phyloP scores from a whole-genome alignment of 2,797 vertebrate genomes.

The Enoplosus armatus region DNA sequence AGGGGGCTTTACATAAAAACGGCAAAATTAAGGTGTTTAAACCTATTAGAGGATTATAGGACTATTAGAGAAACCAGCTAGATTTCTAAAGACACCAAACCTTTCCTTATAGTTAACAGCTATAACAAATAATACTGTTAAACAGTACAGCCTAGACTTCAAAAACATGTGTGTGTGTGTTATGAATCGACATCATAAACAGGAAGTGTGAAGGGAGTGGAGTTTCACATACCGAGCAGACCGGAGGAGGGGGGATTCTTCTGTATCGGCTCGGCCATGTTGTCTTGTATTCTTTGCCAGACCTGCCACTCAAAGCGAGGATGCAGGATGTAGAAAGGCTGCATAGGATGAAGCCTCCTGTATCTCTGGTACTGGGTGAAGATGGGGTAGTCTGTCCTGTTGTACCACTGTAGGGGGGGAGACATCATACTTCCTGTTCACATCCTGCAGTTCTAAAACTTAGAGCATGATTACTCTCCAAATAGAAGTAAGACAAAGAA shows the following conservation, averaged over 20 bases:
- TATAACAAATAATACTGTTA: no score
- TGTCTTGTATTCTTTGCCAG: conserved; percentile 86
- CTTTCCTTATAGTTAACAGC: no score
- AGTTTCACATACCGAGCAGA: conserved; percentile 76
- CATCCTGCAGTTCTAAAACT: no score
- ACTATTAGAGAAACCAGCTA: no score
- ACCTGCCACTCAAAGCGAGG: conserved; percentile 86
- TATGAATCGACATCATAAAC: neutral
- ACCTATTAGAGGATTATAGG: no score
- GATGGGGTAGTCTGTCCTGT: conserved; percentile 87
- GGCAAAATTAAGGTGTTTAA: no score
- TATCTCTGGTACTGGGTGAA: conserved; percentile 86
- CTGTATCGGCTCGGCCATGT: conserved; percentile 87
- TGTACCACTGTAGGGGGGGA: conserved; percentile 82
- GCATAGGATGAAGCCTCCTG: conserved; percentile 83
- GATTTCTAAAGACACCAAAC: no score
- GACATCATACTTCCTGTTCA: no score
- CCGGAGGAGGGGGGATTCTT: conserved; percentile 89
- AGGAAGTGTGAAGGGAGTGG: neutral
- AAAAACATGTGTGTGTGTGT: neutral
- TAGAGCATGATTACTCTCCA: no score
- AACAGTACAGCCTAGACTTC: no score
- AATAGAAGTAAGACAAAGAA: no score
- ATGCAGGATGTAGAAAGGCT: conserved; percentile 87
- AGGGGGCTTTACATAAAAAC: no score